phyloP scores from a whole-genome alignment of 1,140 invertebrate genomes.

The Chionoecetes opilio region DNA sequence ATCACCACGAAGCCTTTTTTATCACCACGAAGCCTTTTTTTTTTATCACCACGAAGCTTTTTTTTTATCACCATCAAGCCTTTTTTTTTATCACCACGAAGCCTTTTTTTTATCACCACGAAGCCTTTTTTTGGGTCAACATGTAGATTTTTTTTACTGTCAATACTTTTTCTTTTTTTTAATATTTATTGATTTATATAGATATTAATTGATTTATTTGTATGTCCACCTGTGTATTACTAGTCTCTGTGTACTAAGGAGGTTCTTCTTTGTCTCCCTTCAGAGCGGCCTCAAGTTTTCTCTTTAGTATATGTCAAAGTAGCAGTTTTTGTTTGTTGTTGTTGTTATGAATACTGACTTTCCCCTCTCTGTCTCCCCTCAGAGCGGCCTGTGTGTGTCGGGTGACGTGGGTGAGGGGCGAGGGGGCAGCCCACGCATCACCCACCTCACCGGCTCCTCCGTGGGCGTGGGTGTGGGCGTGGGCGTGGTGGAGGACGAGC shows the following conservation, averaged over 20 bases:
- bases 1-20: too few species aligned
- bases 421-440: constrained; percentile 66
- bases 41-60: too few species aligned
- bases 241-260: neutral
- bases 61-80: too few species aligned
- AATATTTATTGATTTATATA: too few species aligned
- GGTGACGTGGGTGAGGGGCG: constrained; percentile 67
- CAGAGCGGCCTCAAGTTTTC: neutral
- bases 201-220: too few species aligned
- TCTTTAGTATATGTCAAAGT: neutral
- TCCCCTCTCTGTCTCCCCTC: neutral
- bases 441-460: constrained; percentile 69
- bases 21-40: too few species aligned
- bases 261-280: neutral
- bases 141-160: too few species aligned
- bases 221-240: too few species aligned
- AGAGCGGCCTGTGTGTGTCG: constrained; percentile 74
- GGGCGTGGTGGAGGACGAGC: constrained; percentile 74
- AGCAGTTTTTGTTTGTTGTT: neutral
- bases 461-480: constrained; percentile 63
- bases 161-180: too few species aligned
- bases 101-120: too few species aligned
- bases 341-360: neutral
- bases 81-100: too few species aligned
- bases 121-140: too few species aligned